Evolutionary conservation across 2,888 invertebrate genomes (phyloP).

Genomic region (Perizoma affinitatum): DNA sequence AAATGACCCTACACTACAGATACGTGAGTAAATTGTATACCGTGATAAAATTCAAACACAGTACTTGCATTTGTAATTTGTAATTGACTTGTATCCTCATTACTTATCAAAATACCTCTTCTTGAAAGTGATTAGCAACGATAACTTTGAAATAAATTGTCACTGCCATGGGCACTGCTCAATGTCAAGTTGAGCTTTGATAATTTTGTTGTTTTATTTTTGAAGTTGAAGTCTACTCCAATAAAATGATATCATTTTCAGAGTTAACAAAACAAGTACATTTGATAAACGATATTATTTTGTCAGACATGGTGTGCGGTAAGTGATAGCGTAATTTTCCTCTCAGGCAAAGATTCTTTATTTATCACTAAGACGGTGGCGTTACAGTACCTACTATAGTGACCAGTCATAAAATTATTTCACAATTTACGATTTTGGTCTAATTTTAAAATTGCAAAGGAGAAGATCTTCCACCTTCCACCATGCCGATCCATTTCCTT

Average conservation of each 20-base stretch:
- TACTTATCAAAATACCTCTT: no score
- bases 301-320: slow-evolving; percentile 66
- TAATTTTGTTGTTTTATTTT: neutral
- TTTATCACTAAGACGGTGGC: neutral
- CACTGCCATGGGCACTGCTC: neutral
- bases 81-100: no score
- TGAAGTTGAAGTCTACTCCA: neutral
- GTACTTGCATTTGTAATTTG: no score
- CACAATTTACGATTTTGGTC: no score
- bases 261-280: slow-evolving; percentile 66
- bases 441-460: no score
- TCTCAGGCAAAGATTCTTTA: neutral
- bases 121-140: no score
- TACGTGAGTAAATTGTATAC: slow-evolving; percentile 44
- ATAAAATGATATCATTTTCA: slow-evolving; percentile 49
- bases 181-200: neutral
- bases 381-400: neutral
- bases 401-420: no score
- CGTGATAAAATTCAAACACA: slow-evolving; percentile 9
- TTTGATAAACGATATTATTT: slow-evolving; percentile 65
- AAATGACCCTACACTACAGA: slow-evolving; percentile 59
- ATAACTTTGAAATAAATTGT: no score
- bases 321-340: slow-evolving; percentile 24
- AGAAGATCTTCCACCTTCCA: no score
- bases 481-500: no score